Percentiles rank a stretch among this genome's conserved stretches.
These are phyloP conservation scores for Metridium senile DNA, from an alignment of 92 coral and sea anemone genomes.

Conservation along the genomic window DNA sequence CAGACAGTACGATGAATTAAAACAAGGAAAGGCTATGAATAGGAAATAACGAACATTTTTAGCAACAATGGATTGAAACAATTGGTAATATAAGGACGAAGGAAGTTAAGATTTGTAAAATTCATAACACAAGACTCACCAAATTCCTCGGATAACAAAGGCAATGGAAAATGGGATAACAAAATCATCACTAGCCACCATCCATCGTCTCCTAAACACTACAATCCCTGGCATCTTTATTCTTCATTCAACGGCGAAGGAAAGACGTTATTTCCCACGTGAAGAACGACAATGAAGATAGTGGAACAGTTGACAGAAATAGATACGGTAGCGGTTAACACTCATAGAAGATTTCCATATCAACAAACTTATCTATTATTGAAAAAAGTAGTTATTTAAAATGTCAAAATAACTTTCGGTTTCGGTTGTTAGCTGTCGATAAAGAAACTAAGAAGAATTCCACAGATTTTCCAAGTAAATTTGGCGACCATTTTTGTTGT, in stretches of 20 bases:
- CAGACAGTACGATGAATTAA: neutral
- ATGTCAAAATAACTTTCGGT: conserved; percentile 8
- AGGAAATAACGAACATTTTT: neutral
- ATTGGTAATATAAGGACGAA: neutral
- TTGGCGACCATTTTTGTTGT: neutral
- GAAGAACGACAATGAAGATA: neutral
- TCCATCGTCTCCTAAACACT: conserved; percentile 95
- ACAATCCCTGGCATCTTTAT: conserved; percentile 93
- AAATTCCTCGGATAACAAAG: conserved; percentile 82
- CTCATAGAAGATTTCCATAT: neutral
- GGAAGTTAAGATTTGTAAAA: neutral
- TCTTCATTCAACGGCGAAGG: neutral
- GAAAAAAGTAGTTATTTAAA: conserved; percentile 16
- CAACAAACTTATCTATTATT: conserved; percentile 24
- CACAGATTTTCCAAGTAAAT: neutral
- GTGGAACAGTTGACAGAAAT: neutral
- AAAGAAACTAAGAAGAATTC: conserved; percentile 9
- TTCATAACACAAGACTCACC: conserved; percentile 57
- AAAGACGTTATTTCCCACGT: conserved; percentile 2
- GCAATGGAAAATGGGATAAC: conserved; percentile 96
- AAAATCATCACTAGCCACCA: conserved; percentile 98
- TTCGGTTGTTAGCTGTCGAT: neutral
- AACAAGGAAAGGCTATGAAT: neutral
- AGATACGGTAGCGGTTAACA: neutral
- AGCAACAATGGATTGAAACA: neutral